Conservation (phyloP, 2,888 invertebrate species). For the Ganaspis brasiliensis region DNA sequence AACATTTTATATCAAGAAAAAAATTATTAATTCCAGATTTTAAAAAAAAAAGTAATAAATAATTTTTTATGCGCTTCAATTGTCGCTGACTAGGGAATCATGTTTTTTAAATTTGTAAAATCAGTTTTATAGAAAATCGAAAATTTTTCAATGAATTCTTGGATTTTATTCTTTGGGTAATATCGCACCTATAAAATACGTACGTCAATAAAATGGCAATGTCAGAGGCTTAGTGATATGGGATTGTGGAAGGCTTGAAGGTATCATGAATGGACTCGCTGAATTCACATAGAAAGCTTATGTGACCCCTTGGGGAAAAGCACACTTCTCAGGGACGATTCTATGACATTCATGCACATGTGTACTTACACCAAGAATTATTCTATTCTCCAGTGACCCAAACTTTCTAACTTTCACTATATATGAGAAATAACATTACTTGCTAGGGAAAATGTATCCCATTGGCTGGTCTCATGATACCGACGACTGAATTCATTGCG, state of each 20-base stretch:
- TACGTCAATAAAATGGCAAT: neutral
- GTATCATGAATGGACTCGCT: neutral
- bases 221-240: neutral
- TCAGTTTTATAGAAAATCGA: neutral
- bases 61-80: too few relatives aligned
- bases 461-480: slow-evolving; percentile 10
- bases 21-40: too few relatives aligned
- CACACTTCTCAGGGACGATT: neutral
- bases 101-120: neutral
- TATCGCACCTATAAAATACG: neutral
- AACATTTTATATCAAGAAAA: too few relatives aligned
- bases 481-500: slow-evolving; percentile 9
- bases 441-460: slow-evolving; percentile 14
- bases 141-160: neutral
- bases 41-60: too few relatives aligned
- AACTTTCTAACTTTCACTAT: slow-evolving; percentile 5
- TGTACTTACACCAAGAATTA: neutral
- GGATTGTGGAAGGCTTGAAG: neutral
- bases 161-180: neutral
- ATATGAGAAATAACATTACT: neutral
- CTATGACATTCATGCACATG: neutral
- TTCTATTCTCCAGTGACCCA: neutral
- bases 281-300: neutral
- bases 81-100: too few relatives aligned
- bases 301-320: neutral